These are phyloP conservation scores for Carettochelys insculpta DNA, from an alignment of 2,113 vertebrate species.

Conservation along the genomic window DNA sequence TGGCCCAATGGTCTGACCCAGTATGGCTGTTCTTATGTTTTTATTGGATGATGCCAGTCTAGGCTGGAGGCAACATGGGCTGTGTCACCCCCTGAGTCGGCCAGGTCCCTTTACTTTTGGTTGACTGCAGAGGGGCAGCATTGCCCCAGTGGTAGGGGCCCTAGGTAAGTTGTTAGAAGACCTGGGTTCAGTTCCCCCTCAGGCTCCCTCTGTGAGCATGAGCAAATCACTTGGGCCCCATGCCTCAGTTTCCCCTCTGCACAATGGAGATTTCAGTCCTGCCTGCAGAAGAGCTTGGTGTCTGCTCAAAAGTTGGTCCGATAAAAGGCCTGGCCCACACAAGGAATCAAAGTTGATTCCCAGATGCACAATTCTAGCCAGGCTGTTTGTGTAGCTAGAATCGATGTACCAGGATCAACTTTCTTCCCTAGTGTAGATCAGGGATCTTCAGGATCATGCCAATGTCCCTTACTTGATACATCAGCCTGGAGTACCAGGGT, in stretches of 20 bases:
- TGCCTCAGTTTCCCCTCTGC: neutral
- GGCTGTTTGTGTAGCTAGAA: too few species aligned
- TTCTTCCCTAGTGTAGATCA: too few species aligned
- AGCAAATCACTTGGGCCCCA: neutral
- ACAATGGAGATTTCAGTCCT: neutral
- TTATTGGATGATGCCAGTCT: neutral
- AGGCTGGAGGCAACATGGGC: neutral
- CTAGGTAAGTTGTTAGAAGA: neutral
- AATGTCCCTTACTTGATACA: too few species aligned
- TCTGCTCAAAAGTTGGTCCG: too few species aligned
- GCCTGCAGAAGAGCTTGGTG: neutral
- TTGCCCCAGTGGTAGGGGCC: neutral
- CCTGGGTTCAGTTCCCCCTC: neutral
- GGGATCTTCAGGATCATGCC: too few species aligned
- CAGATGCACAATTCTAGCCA: too few species aligned
- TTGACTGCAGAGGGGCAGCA: neutral
- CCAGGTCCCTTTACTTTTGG: neutral
- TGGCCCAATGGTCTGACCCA: too few species aligned
- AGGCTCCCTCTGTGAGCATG: neutral
- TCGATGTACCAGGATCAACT: too few species aligned
- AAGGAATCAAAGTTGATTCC: too few species aligned
- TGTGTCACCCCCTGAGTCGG: neutral
- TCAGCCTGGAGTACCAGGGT: too few species aligned
- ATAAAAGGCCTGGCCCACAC: too few species aligned
- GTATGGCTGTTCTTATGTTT: too few species aligned